Evolutionary conservation across 92 coral and sea anemone species (phyloP), one percentile per base, ranked within the genome.

Genomic region (Parazoanthus darwini): DNA sequence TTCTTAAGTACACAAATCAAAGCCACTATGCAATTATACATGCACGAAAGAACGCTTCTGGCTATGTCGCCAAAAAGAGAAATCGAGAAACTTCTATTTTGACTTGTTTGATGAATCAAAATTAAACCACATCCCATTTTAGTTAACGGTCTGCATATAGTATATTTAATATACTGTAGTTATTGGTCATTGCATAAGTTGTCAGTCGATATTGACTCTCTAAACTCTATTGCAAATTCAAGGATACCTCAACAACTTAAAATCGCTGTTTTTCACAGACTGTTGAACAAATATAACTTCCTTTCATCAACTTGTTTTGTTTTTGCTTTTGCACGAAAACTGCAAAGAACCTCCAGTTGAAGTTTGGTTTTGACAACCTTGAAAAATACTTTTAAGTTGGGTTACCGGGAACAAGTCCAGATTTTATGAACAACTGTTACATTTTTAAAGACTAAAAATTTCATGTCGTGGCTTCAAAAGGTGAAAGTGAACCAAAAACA

Each of bases 31-130:
- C 25, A 63, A 63, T 63, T 63, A 74, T 76, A 37, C 25, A 76
- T 38, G 15, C 50, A 18, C 1, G n/a, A 76, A 76, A 76, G 18
- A 76, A 20, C 29, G 50, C 50, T 39, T 76, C n/a, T 76, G 23
- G 51, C 26, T 39, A 22, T 37, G 80, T 39, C 43, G 3, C 80
- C 8, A 10, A 76, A 76, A 22, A 42, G 80, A 74, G 44, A 37
- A 39, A 44, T 25, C 80, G n/a, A 76, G 80, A 76, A 76, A n/a
- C 80, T 18, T 76, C 80, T 39, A 39, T 37, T 18, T 39, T 37
- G 79, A 37, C 29, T 76, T 76, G 7, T 76, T 37, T 18, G 25
- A 63, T 63, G 2, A 1, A 63, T 63, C 22, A 63, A 63, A 23
- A 29, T 29, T 29, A 63, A 63, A 63, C 14, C 2, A 54, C 59